A percentile compares a stretch with the other conserved stretches of the same genome.
phyloP scores from a whole-genome alignment of 2,113 vertebrate genomes.

The Neolamprologus kungweensis region DNA sequence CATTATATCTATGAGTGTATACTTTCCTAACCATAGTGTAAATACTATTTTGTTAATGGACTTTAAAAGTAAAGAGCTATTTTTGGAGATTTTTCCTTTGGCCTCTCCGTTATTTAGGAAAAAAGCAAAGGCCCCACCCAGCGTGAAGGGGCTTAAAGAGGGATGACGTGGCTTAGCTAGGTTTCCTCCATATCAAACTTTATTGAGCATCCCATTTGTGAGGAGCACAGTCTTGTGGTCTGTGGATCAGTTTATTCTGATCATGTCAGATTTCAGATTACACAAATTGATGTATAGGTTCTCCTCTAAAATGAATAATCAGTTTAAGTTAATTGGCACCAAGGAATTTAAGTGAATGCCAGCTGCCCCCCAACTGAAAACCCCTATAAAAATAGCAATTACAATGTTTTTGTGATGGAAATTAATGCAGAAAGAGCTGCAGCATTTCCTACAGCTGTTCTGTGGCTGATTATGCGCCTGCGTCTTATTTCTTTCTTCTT shows the following conservation, averaged over 20 bases:
- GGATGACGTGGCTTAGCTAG: background rate
- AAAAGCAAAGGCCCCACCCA: background rate
- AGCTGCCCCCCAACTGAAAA: conserved; percentile 5
- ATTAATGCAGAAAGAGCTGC: background rate
- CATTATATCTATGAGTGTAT: conserved; percentile 63
- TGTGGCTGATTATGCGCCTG: conserved; percentile 14
- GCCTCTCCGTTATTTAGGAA: conserved; percentile 38
- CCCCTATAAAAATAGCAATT: conserved; percentile 42
- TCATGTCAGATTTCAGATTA: background rate
- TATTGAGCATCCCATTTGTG: background rate
- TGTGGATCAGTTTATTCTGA: background rate
- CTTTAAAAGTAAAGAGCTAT: conserved; percentile 52
- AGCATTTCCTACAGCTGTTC: conserved; percentile 37
- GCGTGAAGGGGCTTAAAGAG: background rate
- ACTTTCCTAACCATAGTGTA: conserved; percentile 50
- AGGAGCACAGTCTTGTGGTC: background rate
- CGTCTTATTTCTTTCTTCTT: background rate
- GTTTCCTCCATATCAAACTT: background rate
- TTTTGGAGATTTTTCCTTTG: conserved; percentile 49
- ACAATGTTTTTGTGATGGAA: conserved; percentile 37
- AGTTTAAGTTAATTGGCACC: conserved; percentile 25
- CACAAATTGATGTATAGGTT: background rate
- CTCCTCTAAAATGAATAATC: background rate
- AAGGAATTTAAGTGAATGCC: conserved; percentile 24
- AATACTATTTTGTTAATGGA: conserved; percentile 52